phyloP scores from a whole-genome alignment of 2,888 invertebrate species.

The Horisme vitalbata region DNA sequence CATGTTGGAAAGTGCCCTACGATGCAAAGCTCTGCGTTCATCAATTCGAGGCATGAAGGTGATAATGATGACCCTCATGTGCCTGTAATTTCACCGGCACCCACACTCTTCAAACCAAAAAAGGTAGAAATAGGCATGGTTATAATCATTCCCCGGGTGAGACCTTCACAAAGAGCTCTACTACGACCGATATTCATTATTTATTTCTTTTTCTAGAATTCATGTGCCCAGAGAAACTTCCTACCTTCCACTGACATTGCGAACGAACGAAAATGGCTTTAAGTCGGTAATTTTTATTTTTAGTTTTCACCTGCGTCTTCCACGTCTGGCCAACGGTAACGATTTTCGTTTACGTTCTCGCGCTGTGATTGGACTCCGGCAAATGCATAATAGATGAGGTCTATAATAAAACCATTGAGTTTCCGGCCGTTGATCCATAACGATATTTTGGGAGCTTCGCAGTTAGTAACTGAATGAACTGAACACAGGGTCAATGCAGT shows the following conservation, averaged over 20 bases:
- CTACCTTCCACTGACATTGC: neutral
- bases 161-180: no score
- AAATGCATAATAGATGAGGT: slow-evolving; percentile 75
- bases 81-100: no score
- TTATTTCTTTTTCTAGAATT: no score
- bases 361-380: slow-evolving; percentile 59
- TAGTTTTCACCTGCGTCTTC: slow-evolving; percentile 35
- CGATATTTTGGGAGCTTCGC: slow-evolving; percentile 63
- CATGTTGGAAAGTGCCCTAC: no score
- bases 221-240: no score
- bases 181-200: no score
- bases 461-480: slow-evolving; percentile 52
- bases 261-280: neutral
- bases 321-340: slow-evolving; percentile 56
- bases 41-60: no score
- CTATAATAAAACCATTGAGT: slow-evolving; percentile 71
- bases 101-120: no score
- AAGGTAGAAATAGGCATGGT: no score
- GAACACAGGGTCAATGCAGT: slow-evolving; percentile 28
- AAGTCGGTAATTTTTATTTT: slow-evolving; percentile 22
- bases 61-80: no score
- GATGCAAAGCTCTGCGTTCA: no score
- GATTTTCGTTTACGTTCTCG: slow-evolving; percentile 67
- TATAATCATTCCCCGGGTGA: no score
- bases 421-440: slow-evolving; percentile 61